Conservation (phyloP, 2,888 invertebrate genomes). For the Pecten maximus region DNA sequence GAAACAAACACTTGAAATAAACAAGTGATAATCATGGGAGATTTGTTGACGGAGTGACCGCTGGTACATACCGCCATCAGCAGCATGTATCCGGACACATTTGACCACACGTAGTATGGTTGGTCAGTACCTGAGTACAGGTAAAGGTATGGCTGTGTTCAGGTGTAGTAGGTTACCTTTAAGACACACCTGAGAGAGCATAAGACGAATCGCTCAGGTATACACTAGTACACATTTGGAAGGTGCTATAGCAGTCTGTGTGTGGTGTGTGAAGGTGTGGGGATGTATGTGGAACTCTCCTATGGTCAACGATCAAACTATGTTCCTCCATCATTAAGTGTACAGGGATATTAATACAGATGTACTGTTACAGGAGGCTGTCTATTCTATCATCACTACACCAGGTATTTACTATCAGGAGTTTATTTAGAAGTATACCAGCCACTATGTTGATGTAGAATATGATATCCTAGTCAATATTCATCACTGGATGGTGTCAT, state of each 20-base stretch:
- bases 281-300: background rate
- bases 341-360: background rate
- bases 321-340: background rate
- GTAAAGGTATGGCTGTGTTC: background rate
- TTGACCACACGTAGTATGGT: background rate
- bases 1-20: slow-evolving; percentile 16
- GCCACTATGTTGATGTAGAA: background rate
- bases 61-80: background rate
- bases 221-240: background rate
- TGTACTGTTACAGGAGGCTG: background rate
- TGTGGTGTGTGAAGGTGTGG: background rate
- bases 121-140: background rate
- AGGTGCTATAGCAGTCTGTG: background rate
- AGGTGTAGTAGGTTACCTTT: slow-evolving; percentile 14
- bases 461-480: background rate
- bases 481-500: background rate
- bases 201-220: slow-evolving; percentile 11
- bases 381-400: background rate
- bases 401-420: background rate
- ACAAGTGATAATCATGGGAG: slow-evolving; percentile 1
- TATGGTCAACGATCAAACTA: background rate
- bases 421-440: background rate
- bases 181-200: slow-evolving; percentile 21
- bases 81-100: slow-evolving; percentile 11
- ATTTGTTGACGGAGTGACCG: slow-evolving; percentile 30